Conservation (phyloP, 2,797 vertebrate genomes). For the Sebastes vulpes region DNA sequence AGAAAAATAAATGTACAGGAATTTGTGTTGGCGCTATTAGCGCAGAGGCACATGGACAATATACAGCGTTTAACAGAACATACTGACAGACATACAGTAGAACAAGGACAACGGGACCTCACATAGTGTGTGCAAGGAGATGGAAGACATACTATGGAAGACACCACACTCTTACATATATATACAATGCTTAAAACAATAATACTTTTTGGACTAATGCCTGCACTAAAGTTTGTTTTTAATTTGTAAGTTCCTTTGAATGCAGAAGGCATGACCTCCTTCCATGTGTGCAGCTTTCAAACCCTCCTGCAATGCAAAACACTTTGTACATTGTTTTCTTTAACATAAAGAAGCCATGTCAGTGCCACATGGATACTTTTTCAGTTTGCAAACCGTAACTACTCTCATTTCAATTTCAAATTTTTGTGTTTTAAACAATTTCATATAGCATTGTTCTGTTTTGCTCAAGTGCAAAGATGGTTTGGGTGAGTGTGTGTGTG, state of each 20-base stretch:
- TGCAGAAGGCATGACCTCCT: slow-evolving; percentile 26
- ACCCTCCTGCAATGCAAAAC: slow-evolving; percentile 33
- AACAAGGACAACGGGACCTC: slow-evolving; percentile 25
- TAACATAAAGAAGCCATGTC: slow-evolving; percentile 19
- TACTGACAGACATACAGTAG: slow-evolving; percentile 30
- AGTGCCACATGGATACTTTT: slow-evolving; percentile 37
- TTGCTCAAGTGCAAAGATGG: not conserved
- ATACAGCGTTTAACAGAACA: slow-evolving; percentile 39
- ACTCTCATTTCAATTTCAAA: slow-evolving; percentile 14
- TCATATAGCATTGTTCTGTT: slow-evolving; percentile 9
- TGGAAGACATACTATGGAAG: slow-evolving; percentile 3
- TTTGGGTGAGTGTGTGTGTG: not conserved
- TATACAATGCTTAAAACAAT: not conserved
- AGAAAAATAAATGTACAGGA: slow-evolving; percentile 54
- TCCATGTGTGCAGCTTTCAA: slow-evolving; percentile 38
- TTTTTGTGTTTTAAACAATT: slow-evolving; percentile 33
- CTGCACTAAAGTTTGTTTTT: slow-evolving; percentile 32
- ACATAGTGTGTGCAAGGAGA: slow-evolving; percentile 18
- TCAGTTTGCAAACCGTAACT: slow-evolving; percentile 20
- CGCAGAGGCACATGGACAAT: slow-evolving; percentile 31
- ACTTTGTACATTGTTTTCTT: slow-evolving; percentile 52
- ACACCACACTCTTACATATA: not conserved
- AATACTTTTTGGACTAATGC: not conserved
- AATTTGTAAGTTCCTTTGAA: slow-evolving; percentile 29
- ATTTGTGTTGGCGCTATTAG: slow-evolving; percentile 37